Base-by-base conservation (phyloP, 2,113 vertebrate species). In the Myotis yumanensis region DNA sequence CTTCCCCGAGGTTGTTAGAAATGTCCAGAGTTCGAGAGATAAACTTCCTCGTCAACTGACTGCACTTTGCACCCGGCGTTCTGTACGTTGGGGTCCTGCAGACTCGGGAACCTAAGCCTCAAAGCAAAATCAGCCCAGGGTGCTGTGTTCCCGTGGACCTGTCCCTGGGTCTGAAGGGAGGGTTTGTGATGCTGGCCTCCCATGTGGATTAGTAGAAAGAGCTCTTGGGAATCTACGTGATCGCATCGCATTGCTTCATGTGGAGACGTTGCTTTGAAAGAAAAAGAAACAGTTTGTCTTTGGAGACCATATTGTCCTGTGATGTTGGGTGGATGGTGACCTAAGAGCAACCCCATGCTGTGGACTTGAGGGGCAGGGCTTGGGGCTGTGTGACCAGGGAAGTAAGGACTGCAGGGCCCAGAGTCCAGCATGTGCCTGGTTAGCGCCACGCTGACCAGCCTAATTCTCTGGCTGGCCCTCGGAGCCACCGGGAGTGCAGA, bases 21-120 rank as follows among this genome's bases (percentile, higher is more conserved):
- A 40, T 52, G n/a, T 40, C 51, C 2, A 0, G 40, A n/a, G 2
- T 71, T 43, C n/a, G 25, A 0, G 4, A 37, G 80, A 17, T n/a
- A 14, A 83, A 25, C 48, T 37, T 5, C 23, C 35, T 54, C 64
- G 51, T 73, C 32, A 0, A 0, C 43, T 52, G 40, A 28, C 16
- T 25, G 4, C n/a, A 43, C 23, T 83, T 79, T 43, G 15, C 37
- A 20, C 25, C 15, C 8, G n/a, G 46, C 51, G 37, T 64, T 48
- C 32, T 30, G 5, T 64, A 52, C 51, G 62, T n/a, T 4, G 48
- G 62, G 32, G 51, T 40, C 48, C 46, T 59, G 20, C 43, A 79
- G 51, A 43, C 54, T 35, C 40, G 52, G 0, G 0, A 32, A 46
- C n/a, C 18, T 18, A 28, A 83, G 35, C 43, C 23, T 46, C n/a